These are phyloP conservation scores for Dasyornis broadbenti DNA, from an alignment of 2,113 vertebrate genomes.

Conservation along the genomic window DNA sequence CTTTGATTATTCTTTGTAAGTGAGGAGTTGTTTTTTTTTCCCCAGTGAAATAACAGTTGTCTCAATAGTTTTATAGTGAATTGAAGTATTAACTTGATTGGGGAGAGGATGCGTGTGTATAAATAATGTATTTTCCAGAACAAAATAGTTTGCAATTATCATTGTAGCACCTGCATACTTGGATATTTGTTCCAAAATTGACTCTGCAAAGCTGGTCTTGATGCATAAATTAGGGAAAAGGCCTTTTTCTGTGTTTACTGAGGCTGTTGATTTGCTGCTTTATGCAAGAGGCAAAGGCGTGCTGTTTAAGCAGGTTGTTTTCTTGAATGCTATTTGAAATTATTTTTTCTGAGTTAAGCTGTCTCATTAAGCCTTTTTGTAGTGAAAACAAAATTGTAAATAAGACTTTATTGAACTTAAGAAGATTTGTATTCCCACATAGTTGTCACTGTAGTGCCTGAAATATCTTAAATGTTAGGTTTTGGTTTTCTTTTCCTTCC, in stretches of 20 bases:
- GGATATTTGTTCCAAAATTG: background rate
- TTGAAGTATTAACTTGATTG: background rate
- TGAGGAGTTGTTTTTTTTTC: background rate
- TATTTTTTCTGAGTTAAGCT: background rate
- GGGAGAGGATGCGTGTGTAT: fast-evolving
- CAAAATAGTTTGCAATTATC: background rate
- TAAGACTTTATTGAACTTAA: background rate
- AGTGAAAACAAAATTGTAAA: background rate
- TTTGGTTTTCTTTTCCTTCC: background rate
- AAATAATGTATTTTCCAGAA: background rate
- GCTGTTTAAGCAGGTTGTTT: background rate
- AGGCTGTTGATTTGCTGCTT: background rate
- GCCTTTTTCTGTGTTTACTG: background rate
- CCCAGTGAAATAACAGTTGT: background rate
- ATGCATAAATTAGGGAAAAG: background rate
- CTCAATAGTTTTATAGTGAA: background rate
- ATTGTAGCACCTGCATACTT: background rate
- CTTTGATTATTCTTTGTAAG: background rate
- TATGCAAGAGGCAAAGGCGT: background rate
- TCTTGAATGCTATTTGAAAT: background rate
- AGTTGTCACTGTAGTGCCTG: background rate
- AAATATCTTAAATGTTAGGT: background rate
- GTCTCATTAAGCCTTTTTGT: background rate
- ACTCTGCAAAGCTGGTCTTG: background rate
- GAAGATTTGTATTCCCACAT: background rate